Base-by-base conservation (phyloP, 64 coral and sea anemone species). In the Hydrozoanthus tunicans region DNA sequence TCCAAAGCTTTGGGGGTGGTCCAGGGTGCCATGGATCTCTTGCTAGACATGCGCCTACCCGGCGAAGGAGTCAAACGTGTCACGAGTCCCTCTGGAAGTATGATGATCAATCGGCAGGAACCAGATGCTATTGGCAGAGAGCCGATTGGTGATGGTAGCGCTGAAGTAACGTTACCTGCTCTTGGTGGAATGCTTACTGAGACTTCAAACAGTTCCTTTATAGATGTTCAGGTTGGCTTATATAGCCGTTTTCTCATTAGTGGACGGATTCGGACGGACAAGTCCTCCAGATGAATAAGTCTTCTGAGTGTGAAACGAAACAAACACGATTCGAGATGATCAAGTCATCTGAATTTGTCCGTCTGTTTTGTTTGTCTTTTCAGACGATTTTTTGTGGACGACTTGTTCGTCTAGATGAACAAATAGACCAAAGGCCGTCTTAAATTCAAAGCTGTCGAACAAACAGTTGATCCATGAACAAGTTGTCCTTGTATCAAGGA, bases 221-320 rank as follows among this genome's bases (percentile, higher is more conserved):
- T 85, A 53, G 82, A 85, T 71, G 56, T 85, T 20, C 13, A 85
- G 82, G 82, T 85, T 70, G 9, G 79, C 8, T 51, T 73, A 43
- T 6, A 1, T 8, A 8, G 3, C 32, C 32, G 32, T 43, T 43
- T 43, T 43, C 32, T 43, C 32, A 43, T 43, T 43, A 43, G 32
- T 43, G 32, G 32, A 43, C 32, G n/a, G 9, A 64, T 64, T 10
- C 62, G 10, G 9, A 13, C 11, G 62, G 4, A 64, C 15, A 64
- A 15, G 62, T 64, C 15, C 15, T 13, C 3, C 3, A 15, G 11
- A 13, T 1, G 20, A 77, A 51, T 12, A 77, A 77, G 51, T 51
- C 8, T 23, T 27, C 32, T 53, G 9, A 53, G 4, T 57, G 7
- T 59, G 9, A 79, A 17, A 1, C 54, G 4, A 24, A 23, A 4